Evolutionary conservation across 2,113 vertebrate species (phyloP), one percentile per base, ranked within the genome.

Genomic region (Toxotes jaculatrix): DNA sequence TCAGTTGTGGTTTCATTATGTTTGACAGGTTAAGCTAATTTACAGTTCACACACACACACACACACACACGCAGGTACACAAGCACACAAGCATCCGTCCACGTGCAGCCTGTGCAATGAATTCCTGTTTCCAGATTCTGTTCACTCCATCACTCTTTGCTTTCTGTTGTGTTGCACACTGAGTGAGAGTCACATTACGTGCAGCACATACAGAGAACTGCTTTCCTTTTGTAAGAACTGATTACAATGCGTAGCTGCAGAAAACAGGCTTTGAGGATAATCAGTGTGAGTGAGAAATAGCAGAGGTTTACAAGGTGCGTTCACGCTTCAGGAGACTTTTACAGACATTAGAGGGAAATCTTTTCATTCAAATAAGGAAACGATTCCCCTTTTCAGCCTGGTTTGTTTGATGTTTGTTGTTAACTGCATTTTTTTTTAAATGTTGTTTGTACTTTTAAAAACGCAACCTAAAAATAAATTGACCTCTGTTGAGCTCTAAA

Each of bases 141-240:
- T 70, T 65, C 42, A 43, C 74, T 55, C 53, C 61, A 40, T 4
- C 43, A 53, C 43, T 3, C 19, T 17, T 57, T 78, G 10, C 53
- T 57, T 32, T 78, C 69, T 77, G 43, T 77, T 59, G 32, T 34
- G 53, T 32, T 27, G 42, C 43, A 63, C 76, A 34, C 81, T 32
- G 75, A 56, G 12, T 53, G 59, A 75, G 83, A 88, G 83, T 53
- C 66, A 34, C 51, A 55, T 51, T 80, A 90, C 85, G 84, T 92
- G 88, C 84, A 74, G 87, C 75, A 88, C 88, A 86, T 91, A 62
- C 87, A 86, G 80, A 90, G 67, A 78, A 21, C 53, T 0, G 34
- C 47, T 83, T 88, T 56, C 55, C 45, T 72, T 89, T 87, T 88
- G 70, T 80, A 40, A 27, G 63, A 53, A 34, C 68, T 63, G 73